Base-by-base conservation (phyloP, 2,888 invertebrate genomes). In the Escarpia spicata region DNA sequence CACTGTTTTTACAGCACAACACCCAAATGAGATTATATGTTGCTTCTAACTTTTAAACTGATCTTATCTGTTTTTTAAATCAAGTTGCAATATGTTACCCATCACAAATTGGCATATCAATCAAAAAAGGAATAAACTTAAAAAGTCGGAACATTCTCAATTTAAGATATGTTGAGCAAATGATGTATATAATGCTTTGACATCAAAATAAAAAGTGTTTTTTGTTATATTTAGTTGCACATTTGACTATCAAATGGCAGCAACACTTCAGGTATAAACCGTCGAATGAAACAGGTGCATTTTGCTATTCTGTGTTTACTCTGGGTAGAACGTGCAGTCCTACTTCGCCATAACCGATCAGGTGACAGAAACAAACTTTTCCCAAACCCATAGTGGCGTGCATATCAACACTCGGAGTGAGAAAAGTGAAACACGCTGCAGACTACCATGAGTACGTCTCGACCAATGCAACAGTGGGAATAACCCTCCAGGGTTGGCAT, bases 401-500 rank as follows among this genome's bases (percentile, higher is more conserved):
- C 75, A 75, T 3, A 6, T 75, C 75, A 75, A 75, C 75, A 75
- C 26, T 75, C 26, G 75, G 19, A 26, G 75, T 75, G 75, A 75
- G 75, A 75, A 75, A 75, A 3, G 15, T 15, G 26, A 26, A 75
- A 75, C 75, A 75, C 75, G 19, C 75, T 75, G 75, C 75, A 75
- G 75, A 75, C 26, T 75, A 75, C 3, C 19, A 37, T 37, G 37
- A 15, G 75, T 75, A 4, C 15, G 6, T 75, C n/a, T 75, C 75
- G 2, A 26, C 75, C 19, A 75, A 75, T 26, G 52, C 52, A 26
- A 75, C 26, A 75, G 75, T n/a, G n/a, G 75, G 75, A 75, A 26
- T 75, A 75, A 75, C n/a, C 75, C 75, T 75, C n/a, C 75, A 75
- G 75, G 75, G 75, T 75, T 26, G 75, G 26, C 75, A 75, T 75